phyloP scores from a whole-genome alignment of 1,140 invertebrate species.

The Aphidius ervi region DNA sequence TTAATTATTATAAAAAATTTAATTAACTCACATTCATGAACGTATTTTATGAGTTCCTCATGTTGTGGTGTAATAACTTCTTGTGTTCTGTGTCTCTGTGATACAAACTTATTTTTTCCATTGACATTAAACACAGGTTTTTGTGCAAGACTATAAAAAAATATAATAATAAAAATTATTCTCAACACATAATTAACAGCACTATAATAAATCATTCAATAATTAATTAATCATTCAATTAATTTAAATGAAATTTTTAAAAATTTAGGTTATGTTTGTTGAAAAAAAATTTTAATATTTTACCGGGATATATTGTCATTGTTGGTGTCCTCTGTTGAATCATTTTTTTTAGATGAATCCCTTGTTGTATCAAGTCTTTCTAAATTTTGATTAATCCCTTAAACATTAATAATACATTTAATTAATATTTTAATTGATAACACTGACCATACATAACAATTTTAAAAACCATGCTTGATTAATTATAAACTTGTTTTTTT shows the following conservation, averaged over 20 bases:
- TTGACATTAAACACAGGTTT: constrained; percentile 70
- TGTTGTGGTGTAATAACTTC: constrained; percentile 68
- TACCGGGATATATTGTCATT: constrained; percentile 57
- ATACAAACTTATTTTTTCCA: constrained; percentile 60
- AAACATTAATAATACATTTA: constrained; percentile 26
- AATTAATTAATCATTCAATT: constrained; percentile 2
- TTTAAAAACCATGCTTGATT: no score
- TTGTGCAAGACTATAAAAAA: constrained; percentile 54
- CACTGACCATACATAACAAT: no score
- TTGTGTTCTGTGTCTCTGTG: constrained; percentile 58
- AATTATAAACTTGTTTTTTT: no score
- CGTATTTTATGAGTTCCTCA: constrained; percentile 70
- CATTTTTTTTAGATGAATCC: constrained; percentile 60
- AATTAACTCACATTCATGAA: constrained; percentile 65
- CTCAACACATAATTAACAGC: background rate
- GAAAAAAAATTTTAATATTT: constrained; percentile 28
- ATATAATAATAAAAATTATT: background rate
- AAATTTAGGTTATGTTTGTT: constrained; percentile 24
- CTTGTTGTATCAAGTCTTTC: constrained; percentile 64
- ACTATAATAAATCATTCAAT: background rate
- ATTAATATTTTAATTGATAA: background rate
- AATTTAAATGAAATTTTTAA: constrained; percentile 1
- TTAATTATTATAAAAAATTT: constrained; percentile 5
- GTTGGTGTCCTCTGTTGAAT: constrained; percentile 55
- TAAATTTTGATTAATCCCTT: constrained; percentile 65